These are phyloP conservation scores for Caenorhabditis virilis DNA, from an alignment of 2,888 invertebrate species.

Conservation along the genomic window DNA sequence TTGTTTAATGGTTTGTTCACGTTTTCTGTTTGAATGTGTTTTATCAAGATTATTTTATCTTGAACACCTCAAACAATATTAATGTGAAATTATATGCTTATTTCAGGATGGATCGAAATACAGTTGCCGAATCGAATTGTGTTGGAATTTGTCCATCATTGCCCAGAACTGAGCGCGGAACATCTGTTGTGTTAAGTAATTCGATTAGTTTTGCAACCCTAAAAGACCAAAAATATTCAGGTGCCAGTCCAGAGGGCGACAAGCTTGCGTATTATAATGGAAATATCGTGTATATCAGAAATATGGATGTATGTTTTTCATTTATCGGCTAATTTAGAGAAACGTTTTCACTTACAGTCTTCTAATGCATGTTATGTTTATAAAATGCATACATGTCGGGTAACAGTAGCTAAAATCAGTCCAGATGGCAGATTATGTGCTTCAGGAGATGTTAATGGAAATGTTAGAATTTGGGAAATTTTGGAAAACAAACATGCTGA, in stretches of 20 bases:
- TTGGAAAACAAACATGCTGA: slow-evolving; percentile 72
- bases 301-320: slow-evolving; percentile 79
- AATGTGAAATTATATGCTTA: too few relatives aligned
- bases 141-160: slow-evolving; percentile 79
- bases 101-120: too few relatives aligned
- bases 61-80: too few relatives aligned
- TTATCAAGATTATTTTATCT: too few relatives aligned
- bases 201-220: neutral
- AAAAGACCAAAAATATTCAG: slow-evolving; percentile 8
- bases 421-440: slow-evolving; percentile 80
- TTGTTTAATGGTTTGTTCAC: too few relatives aligned
- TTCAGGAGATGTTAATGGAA: slow-evolving; percentile 43
- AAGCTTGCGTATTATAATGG: slow-evolving; percentile 96
- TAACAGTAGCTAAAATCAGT: slow-evolving; percentile 95
- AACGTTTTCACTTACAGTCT: slow-evolving; percentile 29
- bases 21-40: too few relatives aligned
- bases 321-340: slow-evolving; percentile 7
- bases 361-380: slow-evolving; percentile 78
- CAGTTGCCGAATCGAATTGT: too few relatives aligned
- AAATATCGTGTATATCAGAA: slow-evolving; percentile 93
- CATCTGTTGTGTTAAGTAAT: slow-evolving; percentile 81
- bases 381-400: slow-evolving; percentile 91
- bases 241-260: slow-evolving; percentile 90
- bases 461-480: slow-evolving; percentile 91
- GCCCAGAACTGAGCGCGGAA: slow-evolving; percentile 90